Conservation (phyloP, 2,888 invertebrate genomes). For the Lottia gigantea region DNA sequence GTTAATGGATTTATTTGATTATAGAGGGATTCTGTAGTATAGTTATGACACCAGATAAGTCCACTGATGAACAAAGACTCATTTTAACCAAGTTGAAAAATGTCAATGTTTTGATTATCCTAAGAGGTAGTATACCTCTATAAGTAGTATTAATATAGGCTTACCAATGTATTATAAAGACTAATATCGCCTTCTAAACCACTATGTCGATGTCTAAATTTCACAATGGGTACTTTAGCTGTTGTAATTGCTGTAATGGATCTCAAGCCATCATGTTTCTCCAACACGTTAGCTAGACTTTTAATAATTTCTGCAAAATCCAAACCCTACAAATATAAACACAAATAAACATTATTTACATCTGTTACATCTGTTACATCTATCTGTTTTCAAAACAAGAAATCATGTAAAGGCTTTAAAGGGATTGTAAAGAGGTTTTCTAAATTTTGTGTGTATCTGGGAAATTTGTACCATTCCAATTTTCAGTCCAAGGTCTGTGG, state of each 20-base stretch:
- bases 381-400: constrained; percentile 2
- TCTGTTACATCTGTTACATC: not conserved
- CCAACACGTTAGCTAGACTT: constrained; percentile 66
- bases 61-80: too few species aligned
- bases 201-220: constrained; percentile 69
- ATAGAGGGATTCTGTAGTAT: too few species aligned
- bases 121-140: too few species aligned
- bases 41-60: too few species aligned
- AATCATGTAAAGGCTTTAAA: not conserved
- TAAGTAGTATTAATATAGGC: too few species aligned
- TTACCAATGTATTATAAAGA: constrained; percentile 73
- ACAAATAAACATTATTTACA: not conserved
- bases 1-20: too few species aligned
- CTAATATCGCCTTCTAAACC: constrained; percentile 74
- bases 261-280: constrained; percentile 60
- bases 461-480: too few species aligned
- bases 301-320: constrained; percentile 66
- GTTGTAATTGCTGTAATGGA: constrained; percentile 71
- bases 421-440: too few species aligned
- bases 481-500: too few species aligned
- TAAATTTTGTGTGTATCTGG: too few species aligned
- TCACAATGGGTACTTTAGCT: constrained; percentile 76
- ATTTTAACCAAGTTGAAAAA: too few species aligned
- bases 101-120: too few species aligned
- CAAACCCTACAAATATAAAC: constrained; percentile 51